Conservation (phyloP, 2,888 invertebrate species). For the Matsumyia berberina region DNA sequence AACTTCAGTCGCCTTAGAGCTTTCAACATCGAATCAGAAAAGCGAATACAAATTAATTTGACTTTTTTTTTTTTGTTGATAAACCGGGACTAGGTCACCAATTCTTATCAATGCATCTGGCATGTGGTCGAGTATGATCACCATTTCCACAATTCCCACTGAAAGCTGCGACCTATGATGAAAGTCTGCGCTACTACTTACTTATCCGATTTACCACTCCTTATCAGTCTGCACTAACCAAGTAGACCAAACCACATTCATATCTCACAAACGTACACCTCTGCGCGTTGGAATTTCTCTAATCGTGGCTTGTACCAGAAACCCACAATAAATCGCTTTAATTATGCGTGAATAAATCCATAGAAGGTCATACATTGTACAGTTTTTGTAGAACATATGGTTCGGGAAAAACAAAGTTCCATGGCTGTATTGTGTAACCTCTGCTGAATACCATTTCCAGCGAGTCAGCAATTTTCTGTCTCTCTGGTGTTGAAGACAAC, state of each 20-base stretch:
- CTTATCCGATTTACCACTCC: not conserved
- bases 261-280: not conserved
- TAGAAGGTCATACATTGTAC: not conserved
- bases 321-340: slow-evolving; percentile 5
- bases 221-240: not conserved
- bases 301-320: not conserved
- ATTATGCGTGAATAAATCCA: not conserved
- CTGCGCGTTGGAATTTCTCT: not conserved
- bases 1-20: no score
- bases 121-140: not conserved
- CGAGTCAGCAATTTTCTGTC: slow-evolving; percentile 9
- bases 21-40: no score
- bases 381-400: not conserved
- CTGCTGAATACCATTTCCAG: not conserved
- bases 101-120: not conserved
- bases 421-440: slow-evolving; percentile 7
- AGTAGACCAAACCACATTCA: slow-evolving; percentile 2
- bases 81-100: not conserved
- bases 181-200: not conserved
- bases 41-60: no score
- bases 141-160: no score
- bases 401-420: not conserved
- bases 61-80: not conserved
- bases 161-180: not conserved
- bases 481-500: slow-evolving; percentile 9